Conservation (phyloP, 2,888 invertebrate genomes). For the Trilocha varians region DNA sequence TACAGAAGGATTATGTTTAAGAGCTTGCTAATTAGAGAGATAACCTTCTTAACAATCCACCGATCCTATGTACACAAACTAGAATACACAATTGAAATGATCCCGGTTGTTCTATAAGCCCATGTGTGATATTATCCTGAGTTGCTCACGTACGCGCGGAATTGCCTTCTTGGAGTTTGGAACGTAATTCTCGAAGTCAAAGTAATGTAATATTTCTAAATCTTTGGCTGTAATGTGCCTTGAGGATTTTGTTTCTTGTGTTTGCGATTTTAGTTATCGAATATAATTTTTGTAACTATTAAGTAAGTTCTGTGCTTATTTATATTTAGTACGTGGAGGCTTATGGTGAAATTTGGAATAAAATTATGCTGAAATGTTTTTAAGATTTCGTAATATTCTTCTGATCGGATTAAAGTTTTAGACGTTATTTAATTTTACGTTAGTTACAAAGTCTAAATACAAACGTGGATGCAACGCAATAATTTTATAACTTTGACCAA, state of each 20-base stretch:
- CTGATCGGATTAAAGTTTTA: no score
- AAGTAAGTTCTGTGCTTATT: no score
- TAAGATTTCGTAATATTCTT: no score
- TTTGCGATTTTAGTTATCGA: no score
- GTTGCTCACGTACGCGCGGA: constrained; percentile 3
- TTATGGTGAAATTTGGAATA: no score
- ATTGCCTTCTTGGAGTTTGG: constrained; percentile 1
- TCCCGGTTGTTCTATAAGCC: constrained; percentile 24
- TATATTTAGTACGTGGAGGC: no score
- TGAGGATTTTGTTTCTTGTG: background rate
- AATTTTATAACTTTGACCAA: no score
- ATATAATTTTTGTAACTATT: no score
- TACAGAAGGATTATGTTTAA: constrained; percentile 52
- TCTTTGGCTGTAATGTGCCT: background rate
- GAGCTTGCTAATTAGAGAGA: constrained; percentile 60
- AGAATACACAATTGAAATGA: constrained; percentile 31
- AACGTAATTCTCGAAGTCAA: background rate
- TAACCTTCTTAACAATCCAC: constrained; percentile 51
- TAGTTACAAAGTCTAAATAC: no score
- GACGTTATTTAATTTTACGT: no score
- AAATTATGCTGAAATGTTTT: no score
- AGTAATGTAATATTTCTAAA: background rate
- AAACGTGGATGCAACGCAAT: no score
- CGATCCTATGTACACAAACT: constrained; percentile 59
- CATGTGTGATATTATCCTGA: constrained; percentile 1